Conservation (phyloP, 2,888 invertebrate genomes). For the Macrophya alboannulata region DNA sequence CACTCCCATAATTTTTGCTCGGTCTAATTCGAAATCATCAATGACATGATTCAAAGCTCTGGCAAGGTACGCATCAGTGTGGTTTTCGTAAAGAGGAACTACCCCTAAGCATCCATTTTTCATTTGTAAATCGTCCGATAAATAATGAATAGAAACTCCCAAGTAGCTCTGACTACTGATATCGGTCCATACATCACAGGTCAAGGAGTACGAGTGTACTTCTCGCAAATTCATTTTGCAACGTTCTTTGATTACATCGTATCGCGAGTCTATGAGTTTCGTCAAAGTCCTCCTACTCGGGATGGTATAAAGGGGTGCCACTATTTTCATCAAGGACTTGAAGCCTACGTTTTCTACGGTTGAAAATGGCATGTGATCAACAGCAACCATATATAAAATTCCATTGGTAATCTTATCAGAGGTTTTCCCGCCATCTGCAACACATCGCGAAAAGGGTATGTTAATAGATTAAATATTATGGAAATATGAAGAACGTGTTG, state of each 20-base stretch:
- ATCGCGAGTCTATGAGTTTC: conserved; percentile 11
- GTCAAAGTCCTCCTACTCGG: conserved; percentile 44
- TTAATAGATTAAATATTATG: background rate
- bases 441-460: background rate
- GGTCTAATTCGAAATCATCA: conserved; percentile 41
- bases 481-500: too few species aligned
- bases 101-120: conserved; percentile 56
- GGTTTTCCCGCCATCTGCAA: background rate
- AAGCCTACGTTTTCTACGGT: conserved; percentile 50
- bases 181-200: conserved; percentile 62
- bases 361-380: conserved; percentile 25
- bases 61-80: conserved; percentile 39
- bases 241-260: conserved; percentile 8
- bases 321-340: conserved; percentile 11
- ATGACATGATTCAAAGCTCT: conserved; percentile 18
- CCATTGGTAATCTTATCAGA: background rate
- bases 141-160: conserved; percentile 61
- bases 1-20: conserved; percentile 50
- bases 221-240: conserved; percentile 29
- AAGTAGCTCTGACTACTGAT: conserved; percentile 60
- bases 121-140: conserved; percentile 56
- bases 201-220: conserved; percentile 50
- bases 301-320: background rate
- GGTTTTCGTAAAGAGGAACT: background rate
- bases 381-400: conserved; percentile 41